Percentiles rank a stretch among this genome's conserved stretches.
Evolutionary conservation across 2,888 invertebrate species (phyloP).

Genomic region (Cistogaster globosa): DNA sequence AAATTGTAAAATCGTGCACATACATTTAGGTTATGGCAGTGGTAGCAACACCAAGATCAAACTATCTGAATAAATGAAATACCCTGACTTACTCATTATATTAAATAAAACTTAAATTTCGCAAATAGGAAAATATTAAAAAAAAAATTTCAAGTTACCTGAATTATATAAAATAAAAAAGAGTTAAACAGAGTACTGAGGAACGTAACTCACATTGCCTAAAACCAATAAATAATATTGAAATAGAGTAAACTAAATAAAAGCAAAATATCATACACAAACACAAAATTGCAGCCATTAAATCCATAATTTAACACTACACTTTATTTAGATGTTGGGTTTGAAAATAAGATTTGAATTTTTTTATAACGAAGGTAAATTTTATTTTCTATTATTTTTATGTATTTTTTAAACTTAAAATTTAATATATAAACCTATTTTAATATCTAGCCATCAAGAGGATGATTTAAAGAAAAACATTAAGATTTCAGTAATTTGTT

Average conservation of each 20-base stretch:
- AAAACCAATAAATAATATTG: not conserved
- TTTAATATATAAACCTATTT: not conserved
- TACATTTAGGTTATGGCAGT: too few species aligned
- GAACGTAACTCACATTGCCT: too few species aligned
- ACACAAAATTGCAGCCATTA: constrained; percentile 6
- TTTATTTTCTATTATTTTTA: constrained; percentile 64
- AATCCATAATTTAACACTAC: constrained; percentile 48
- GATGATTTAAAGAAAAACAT: constrained; percentile 4
- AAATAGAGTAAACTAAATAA: constrained; percentile 11
- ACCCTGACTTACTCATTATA: too few species aligned
- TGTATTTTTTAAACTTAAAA: constrained; percentile 22
- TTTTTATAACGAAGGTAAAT: constrained; percentile 31
- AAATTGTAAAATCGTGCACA: too few species aligned
- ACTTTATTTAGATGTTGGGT: not conserved
- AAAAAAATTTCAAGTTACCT: constrained; percentile 41
- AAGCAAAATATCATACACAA: constrained; percentile 33
- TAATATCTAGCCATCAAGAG: constrained; percentile 6
- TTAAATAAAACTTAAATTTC: too few species aligned
- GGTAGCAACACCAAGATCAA: too few species aligned
- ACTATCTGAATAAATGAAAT: too few species aligned
- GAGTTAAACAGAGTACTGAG: not conserved
- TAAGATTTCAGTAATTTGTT: too few species aligned
- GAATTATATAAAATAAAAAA: constrained; percentile 44
- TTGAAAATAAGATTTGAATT: not conserved
- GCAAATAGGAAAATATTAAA: not conserved